phyloP scores from a whole-genome alignment of 2,888 invertebrate genomes.

The Agonopterix alstromeriana region DNA sequence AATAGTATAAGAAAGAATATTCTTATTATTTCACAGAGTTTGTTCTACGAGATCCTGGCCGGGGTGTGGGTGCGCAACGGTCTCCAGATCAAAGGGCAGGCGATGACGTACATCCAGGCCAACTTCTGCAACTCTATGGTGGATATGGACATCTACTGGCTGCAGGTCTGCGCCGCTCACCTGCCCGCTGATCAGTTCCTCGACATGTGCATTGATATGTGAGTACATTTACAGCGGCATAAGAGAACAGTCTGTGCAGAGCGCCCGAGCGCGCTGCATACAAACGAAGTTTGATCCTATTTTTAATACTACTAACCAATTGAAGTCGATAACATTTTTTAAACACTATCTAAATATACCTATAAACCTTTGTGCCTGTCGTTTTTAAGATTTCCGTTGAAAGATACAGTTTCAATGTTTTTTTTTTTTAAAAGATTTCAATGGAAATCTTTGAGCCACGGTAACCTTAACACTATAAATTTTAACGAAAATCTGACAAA shows the following conservation, averaged over 20 bases:
- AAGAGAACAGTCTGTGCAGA: neutral
- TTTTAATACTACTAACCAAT: no score
- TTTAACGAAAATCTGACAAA: no score
- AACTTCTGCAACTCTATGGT: slow-evolving; percentile 99
- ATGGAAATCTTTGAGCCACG: no score
- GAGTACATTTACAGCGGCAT: slow-evolving; percentile 28
- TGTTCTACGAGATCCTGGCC: slow-evolving; percentile 95
- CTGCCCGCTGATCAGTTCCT: slow-evolving; percentile 91
- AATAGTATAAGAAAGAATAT: neutral
- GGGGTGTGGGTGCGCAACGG: slow-evolving; percentile 98
- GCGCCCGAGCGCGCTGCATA: no score
- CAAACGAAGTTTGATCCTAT: no score
- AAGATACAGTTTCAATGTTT: no score
- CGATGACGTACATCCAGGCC: slow-evolving; percentile 98
- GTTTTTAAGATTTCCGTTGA: no score
- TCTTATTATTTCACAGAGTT: slow-evolving; percentile 79
- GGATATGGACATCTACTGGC: slow-evolving; percentile 95
- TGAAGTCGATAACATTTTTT: no score
- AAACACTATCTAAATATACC: no score
- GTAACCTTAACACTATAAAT: no score
- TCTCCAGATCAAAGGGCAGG: slow-evolving; percentile 98
- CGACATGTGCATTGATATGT: slow-evolving; percentile 92
- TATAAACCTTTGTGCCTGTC: no score
- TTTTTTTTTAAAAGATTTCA: no score
- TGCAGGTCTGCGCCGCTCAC: slow-evolving; percentile 95